Evolutionary conservation across 2,888 invertebrate species (phyloP).

Genomic region (Chaetogeoica ovagalla): DNA sequence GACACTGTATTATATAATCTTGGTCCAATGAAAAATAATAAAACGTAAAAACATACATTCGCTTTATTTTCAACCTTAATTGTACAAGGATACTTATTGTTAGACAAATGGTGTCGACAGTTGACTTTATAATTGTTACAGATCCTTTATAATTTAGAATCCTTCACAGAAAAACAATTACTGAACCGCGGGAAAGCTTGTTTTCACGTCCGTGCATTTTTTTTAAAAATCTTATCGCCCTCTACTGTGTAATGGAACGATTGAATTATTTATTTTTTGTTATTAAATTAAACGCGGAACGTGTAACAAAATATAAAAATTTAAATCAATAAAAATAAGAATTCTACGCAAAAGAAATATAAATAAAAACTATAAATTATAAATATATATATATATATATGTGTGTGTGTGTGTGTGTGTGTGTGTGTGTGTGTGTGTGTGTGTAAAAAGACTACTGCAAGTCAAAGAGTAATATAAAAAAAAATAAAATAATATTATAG

Average conservation of each 20-base stretch:
- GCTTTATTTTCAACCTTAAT: constrained; percentile 20
- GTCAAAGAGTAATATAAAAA: too few relatives aligned
- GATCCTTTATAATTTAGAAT: constrained; percentile 29
- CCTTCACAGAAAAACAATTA: constrained; percentile 40
- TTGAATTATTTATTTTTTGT: not conserved
- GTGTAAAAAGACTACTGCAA: too few relatives aligned
- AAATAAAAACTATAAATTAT: too few relatives aligned
- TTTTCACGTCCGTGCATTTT: not conserved
- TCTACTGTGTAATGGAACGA: not conserved
- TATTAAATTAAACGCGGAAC: too few relatives aligned
- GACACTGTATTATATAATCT: not conserved
- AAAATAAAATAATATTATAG: too few relatives aligned
- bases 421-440: too few relatives aligned
- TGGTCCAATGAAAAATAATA: not conserved
- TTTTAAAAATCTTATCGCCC: not conserved
- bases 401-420: too few relatives aligned
- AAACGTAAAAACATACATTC: constrained; percentile 25
- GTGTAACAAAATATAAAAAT: too few relatives aligned
- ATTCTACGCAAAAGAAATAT: too few relatives aligned
- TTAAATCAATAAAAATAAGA: too few relatives aligned
- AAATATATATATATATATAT: too few relatives aligned
- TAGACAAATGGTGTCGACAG: not conserved
- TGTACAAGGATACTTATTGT: constrained; percentile 27
- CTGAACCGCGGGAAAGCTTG: constrained; percentile 18
- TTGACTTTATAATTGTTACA: constrained; percentile 20